Base-by-base conservation (phyloP, 2,888 invertebrate genomes). In the Alsophila aescularia region DNA sequence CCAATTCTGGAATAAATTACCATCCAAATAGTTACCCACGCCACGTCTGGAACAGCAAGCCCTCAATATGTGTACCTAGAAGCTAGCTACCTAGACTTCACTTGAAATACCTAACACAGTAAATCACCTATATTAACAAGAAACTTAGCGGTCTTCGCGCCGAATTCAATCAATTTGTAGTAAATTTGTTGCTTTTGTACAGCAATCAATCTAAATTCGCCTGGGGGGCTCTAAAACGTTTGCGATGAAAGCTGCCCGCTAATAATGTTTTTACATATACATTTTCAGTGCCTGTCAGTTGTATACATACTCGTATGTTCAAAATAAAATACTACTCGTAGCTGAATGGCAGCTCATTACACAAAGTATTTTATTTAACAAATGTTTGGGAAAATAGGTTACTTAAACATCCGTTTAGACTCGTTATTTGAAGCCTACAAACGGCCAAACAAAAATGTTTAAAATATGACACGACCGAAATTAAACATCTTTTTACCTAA, bases 1-100 rank as follows among this genome's bases (percentile, higher is more conserved):
- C 56, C 60, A 49, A 43, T 52, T 55, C 59, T 55, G 54, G 56
- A 63, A 67, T 66, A 66, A 64, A 66, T 66, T 69, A 67, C 52
- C 64, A 58, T 65, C 44, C 44, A 51, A 59, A 61, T 51, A 58
- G 37, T 52, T 45, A 45, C 57, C 64, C 57, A 58, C 61, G 58
- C 60, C 44, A 32, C 10, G 55, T 61, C 64, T 52, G 54, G 27
- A 43, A 24, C 49, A 45, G 52, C 34, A 50, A 47, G 41, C 45
- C 50, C 62, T 32, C 55, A 41, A 47, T 52, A 47, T 47, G 44
- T 48, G 42, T 52, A 51, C 39, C 47, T 42, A 49, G 48, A 41
- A 39, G 40, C 32, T 52, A 36, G 36, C 29, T 37, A 24, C 35
- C 7, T 5, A 35, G 24, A 13, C 31, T 34, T 34, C 13, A 39